Percentiles rank a stretch among this genome's conserved stretches.
phyloP scores from a whole-genome alignment of 2,888 invertebrate genomes.

The Gymnoscelis rufifasciata region DNA sequence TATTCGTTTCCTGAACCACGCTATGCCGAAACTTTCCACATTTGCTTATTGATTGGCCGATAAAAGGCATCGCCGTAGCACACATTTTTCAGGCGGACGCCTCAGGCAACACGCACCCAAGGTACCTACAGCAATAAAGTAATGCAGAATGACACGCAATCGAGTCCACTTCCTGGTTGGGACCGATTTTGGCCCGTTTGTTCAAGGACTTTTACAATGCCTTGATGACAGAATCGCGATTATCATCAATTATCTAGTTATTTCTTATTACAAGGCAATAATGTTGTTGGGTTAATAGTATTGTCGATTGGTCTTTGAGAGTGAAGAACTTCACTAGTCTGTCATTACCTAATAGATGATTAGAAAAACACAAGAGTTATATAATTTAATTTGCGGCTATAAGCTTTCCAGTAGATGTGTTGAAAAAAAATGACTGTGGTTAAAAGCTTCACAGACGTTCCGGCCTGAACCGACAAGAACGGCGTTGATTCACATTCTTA shows the following conservation, averaged over 20 bases:
- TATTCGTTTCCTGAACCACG: constrained; percentile 5
- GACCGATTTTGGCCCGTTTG: constrained; percentile 26
- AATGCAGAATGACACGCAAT: constrained; percentile 56
- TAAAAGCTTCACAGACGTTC: too few relatives aligned
- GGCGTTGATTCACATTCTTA: too few relatives aligned
- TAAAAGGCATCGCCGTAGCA: constrained; percentile 50
- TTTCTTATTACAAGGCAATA: not conserved
- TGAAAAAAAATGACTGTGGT: too few relatives aligned
- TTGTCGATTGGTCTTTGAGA: not conserved
- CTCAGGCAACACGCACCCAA: constrained; percentile 54
- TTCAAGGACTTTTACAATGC: constrained; percentile 57
- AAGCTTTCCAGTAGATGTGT: too few relatives aligned
- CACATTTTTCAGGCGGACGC: constrained; percentile 51
- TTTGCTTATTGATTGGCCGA: constrained; percentile 48
- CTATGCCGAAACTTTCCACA: constrained; percentile 22
- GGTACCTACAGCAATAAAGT: constrained; percentile 32
- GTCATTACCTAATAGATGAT: too few relatives aligned
- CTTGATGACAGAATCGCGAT: constrained; percentile 31
- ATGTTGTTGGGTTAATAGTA: not conserved
- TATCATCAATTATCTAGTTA: constrained; percentile 16
- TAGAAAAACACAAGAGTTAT: too few relatives aligned
- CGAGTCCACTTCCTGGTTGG: constrained; percentile 57
- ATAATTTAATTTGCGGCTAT: too few relatives aligned
- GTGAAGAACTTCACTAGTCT: too few relatives aligned
- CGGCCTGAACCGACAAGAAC: too few relatives aligned